Evolutionary conservation across 2,888 invertebrate genomes (phyloP), one percentile per base, ranked within the genome.

Genomic region (Saturnia pavonia): DNA sequence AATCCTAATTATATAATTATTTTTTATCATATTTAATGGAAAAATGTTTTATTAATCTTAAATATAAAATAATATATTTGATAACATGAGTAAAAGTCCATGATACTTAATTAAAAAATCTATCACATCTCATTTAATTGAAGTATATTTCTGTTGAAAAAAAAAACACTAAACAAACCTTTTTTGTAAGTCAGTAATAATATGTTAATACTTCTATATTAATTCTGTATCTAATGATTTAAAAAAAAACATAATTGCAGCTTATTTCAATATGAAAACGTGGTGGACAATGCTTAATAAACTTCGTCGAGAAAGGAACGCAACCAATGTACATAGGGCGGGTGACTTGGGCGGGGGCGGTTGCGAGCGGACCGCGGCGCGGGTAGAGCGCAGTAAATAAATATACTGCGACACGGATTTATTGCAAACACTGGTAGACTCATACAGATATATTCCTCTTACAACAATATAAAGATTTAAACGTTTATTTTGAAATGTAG

Each of bases 391-490:
- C 79, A 85, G 88, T 90, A 91, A 91, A 91, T 92, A 92, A 91
- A 91, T 91, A 91, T 84, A 88, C 81, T 81, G 82, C 84, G 87
- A 88, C 88, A 84, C 81, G 85, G 89, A 92, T 92, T 92, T 92
- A 92, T 92, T 89, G 88, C 91, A 83, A 86, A 85, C 86, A 86
- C 86, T 88, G 84, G 78, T 81, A 77, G 65, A 40, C 40, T 71
- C 57, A 60, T 27, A 34, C 72, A 67, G 74, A 71, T 54, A 68
- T 68, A 34, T 48, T 69, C 25, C 25, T 42, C 63, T 60, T 74
- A 74, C 69, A 65, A 40, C 25, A 40, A 40, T 65, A 69, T 45
- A 66, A 43, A 42, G 40, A 22, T 70, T 67, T 66, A 51, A 16
- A 54, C 66, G 68, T 43, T 69, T 65, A 27, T 60, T 27, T 60